A percentile compares a stretch with the other conserved stretches of the same genome.
These are phyloP conservation scores for Polypedilum pembai DNA, from an alignment of 1,140 invertebrate species.

Conservation along the genomic window DNA sequence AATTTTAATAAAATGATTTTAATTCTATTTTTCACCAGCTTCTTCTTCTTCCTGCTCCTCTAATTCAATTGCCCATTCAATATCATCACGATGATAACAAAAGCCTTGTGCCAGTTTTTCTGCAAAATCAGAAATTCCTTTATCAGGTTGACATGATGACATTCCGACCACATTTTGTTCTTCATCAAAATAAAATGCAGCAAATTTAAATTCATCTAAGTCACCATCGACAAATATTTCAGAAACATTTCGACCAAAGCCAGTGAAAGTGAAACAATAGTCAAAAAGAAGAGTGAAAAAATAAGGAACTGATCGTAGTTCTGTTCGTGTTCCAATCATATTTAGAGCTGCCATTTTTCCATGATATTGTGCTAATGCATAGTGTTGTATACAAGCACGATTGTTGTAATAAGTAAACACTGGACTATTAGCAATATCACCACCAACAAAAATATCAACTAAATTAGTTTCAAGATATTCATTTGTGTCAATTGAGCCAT, in stretches of 20 bases:
- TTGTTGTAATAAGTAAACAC: constrained; percentile 55
- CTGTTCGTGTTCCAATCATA: constrained; percentile 57
- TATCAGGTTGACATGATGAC: constrained; percentile 72
- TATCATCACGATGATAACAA: constrained; percentile 52
- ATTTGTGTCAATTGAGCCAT: constrained; percentile 64
- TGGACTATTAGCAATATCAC: constrained; percentile 87
- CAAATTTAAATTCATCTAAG: constrained; percentile 69
- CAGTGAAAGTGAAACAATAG: constrained; percentile 78
- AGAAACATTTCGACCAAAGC: constrained; percentile 60
- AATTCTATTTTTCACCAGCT: neutral
- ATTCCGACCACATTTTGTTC: constrained; percentile 69
- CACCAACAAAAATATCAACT: constrained; percentile 77
- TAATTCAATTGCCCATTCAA: constrained; percentile 38
- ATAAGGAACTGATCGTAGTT: constrained; percentile 69
- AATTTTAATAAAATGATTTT: too few relatives aligned
- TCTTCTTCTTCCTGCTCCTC: neutral
- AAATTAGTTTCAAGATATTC: constrained; percentile 73
- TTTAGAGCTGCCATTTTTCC: constrained; percentile 78
- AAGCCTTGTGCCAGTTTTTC: constrained; percentile 62
- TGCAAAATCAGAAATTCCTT: constrained; percentile 77
- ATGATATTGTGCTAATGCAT: constrained; percentile 81
- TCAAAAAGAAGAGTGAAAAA: constrained; percentile 89
- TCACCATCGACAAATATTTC: constrained; percentile 63
- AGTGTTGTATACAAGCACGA: constrained; percentile 74
- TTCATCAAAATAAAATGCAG: constrained; percentile 70